Evolutionary conservation across 1,140 invertebrate genomes (phyloP).

Genomic region (Drosophila tani): DNA sequence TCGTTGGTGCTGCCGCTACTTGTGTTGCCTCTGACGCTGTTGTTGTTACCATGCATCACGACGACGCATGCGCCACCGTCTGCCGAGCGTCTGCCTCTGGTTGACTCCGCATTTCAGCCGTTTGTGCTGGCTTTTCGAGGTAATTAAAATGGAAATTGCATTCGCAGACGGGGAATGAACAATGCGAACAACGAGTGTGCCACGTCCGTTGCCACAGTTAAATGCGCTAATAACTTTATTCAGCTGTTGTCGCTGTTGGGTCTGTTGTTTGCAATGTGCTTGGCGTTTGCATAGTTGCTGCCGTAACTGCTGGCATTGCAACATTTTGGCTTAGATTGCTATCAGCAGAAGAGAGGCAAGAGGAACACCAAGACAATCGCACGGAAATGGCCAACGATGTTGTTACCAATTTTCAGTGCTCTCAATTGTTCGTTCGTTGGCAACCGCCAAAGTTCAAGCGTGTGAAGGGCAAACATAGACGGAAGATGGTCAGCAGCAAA

Average conservation of each 20-base stretch:
- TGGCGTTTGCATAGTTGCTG: conserved; percentile 45
- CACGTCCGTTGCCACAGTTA: conserved; percentile 70
- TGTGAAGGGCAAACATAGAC: conserved; percentile 69
- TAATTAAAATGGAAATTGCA: conserved; percentile 84
- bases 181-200: conserved; percentile 41
- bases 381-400: conserved; percentile 78
- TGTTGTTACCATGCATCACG: conserved; percentile 44
- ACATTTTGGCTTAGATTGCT: conserved; percentile 75
- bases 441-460: conserved; percentile 58
- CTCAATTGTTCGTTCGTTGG: conserved; percentile 40
- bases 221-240: conserved; percentile 84
- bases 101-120: conserved; percentile 23
- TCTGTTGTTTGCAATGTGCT: conserved; percentile 22
- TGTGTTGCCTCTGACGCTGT: conserved; percentile 8
- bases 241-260: conserved; percentile 51
- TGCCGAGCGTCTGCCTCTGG: conserved; percentile 63
- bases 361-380: conserved; percentile 69
- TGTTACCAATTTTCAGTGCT: conserved; percentile 56
- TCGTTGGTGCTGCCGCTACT: conserved; percentile 2
- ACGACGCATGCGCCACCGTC: conserved; percentile 75
- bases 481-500: conserved; percentile 23
- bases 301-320: conserved; percentile 65
- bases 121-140: conserved; percentile 61
- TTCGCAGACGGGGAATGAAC: conserved; percentile 66
- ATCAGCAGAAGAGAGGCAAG: conserved; percentile 49